Evolutionary conservation across 2,797 vertebrate species (phyloP), one percentile per base, ranked within the genome.

Genomic region (Neoniphon sammara): DNA sequence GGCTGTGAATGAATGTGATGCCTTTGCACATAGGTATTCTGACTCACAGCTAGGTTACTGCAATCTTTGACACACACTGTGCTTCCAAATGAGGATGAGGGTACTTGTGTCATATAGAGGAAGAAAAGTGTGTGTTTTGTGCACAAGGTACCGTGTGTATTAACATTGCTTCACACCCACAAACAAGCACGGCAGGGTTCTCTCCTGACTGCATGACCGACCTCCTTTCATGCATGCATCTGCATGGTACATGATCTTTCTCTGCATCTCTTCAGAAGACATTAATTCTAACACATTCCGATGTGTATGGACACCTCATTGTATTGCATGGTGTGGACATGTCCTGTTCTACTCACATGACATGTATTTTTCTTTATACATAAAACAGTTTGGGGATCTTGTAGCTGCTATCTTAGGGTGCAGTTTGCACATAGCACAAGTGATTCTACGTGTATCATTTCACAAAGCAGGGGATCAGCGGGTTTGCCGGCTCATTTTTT

Each of bases 221-320:
- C 75, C 66, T 88, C 90, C 86, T 74, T 76, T 88, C 82, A 88
- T 90, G 92, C 93, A 93, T 92, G 92, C 55, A 10, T 89, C 80
- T 90, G 92, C 93, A 92, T 90, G 91, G 44, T 86, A 77, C 78
- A 76, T 62, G 75, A 73, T 83, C 57, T 86, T 80, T 81, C 84
- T 86, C 77, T 91, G 70, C 84, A 86, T 86, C 73, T 65, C 75
- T 83, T 85, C 74, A 62, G n/a, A 81, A 77, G 78, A 62, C 53
- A 73, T 87, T 67, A 77, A 73, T 82, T 83, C 81, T 73, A 72
- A 87, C 85, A 84, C 81, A 83, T 89, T 85, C 30, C 11, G 14
- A 85, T 83, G 61, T 81, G 77, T 85, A 62, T 84, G 75, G 80
- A 73, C 83, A 79, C 79, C 65, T 54, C 77, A 72, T 88, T 78